Base-by-base conservation (phyloP, 2,888 invertebrate genomes). In the Agonopterix arenella region DNA sequence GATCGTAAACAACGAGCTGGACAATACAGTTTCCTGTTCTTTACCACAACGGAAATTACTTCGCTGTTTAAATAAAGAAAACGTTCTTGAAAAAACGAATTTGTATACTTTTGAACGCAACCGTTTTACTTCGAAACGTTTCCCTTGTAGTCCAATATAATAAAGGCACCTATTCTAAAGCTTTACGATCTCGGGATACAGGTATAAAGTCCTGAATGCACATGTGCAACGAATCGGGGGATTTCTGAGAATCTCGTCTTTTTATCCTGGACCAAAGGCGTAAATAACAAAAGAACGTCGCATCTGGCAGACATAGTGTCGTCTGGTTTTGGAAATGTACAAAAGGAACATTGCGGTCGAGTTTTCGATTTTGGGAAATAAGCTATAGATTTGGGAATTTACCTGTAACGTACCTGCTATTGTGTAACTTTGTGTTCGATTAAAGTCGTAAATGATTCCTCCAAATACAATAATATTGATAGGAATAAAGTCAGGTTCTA, bases 251-350 rank as follows among this genome's bases (percentile, higher is more conserved):
- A 82, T 70, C 66, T 66, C 61, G 56, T 52, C 53, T 64, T 61
- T 58, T 28, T 28, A 28, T 7, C 28, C 28, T 7, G 28, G 28
- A 28, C 28, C 28, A 65, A 62, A 66, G 56, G 55, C 42, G 45
- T 49, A 45, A 51, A 64, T 61, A 81, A 75, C 82, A 47, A 81
- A 70, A 60, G 66, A 42, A 45, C 53, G 55, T 57, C 66, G 72
- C 78, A 84, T 84, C 84, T 84, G 84, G 74, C 75, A 85, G 85
- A 85, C 85, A 71, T 57, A 53, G 68, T 73, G 85, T 81, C 84
- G 83, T 77, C 81, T 62, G 56, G 37, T 40, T 40, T 40, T 9
- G 40, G 40, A 28, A 28, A 40, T 40, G 40, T n/a, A 40, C 9
- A 9, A 40, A 40, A n/a, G n/a, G 40, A 40, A 9, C 11, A 36